Conservation (phyloP, 2,888 invertebrate genomes). For the Lomographa bimaculata region DNA sequence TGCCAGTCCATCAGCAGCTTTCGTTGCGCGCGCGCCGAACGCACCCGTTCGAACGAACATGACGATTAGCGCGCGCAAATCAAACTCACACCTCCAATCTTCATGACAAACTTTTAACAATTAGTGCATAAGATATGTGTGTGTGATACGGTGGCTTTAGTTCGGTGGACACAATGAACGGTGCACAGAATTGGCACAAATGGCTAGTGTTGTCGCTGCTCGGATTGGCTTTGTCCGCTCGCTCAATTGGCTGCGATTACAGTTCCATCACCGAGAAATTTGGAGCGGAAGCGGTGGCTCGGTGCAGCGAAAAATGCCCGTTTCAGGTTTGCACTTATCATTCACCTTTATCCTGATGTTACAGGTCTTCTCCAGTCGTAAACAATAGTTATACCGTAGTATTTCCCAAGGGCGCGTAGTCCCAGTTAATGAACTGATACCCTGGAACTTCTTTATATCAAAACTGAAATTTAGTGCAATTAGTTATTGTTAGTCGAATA, state of each 20-base stretch:
- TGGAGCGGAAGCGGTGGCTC: conserved; percentile 79
- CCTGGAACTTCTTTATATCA: too few species aligned
- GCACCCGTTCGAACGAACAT: conserved; percentile 47
- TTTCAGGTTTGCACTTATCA: conserved; percentile 67
- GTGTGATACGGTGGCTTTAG: conserved; percentile 54
- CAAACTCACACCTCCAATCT: conserved; percentile 26
- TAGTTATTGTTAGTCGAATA: too few species aligned
- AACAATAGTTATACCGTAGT: too few species aligned
- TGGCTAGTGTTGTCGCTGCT: conserved; percentile 80
- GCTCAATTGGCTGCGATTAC: conserved; percentile 81
- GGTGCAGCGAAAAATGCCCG: conserved; percentile 80
- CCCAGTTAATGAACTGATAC: too few species aligned
- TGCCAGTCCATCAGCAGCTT: conserved; percentile 70
- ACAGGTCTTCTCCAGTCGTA: too few species aligned
- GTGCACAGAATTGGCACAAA: conserved; percentile 80
- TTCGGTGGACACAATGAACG: conserved; percentile 70
- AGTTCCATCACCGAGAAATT: conserved; percentile 81
- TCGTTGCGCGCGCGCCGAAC: conserved; percentile 66
- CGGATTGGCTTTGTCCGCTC: conserved; percentile 83
- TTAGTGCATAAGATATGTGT: conserved; percentile 37
- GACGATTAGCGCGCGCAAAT: conserved; percentile 46
- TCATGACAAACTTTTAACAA: conserved; percentile 23
- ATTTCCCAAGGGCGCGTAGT: too few species aligned
- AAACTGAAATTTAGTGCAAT: too few species aligned
- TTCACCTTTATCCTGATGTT: neutral